A percentile compares a stretch with the other conserved stretches of the same genome.
These are phyloP conservation scores for Micrasema longulum DNA, from an alignment of 1,140 invertebrate species.

Conservation along the genomic window DNA sequence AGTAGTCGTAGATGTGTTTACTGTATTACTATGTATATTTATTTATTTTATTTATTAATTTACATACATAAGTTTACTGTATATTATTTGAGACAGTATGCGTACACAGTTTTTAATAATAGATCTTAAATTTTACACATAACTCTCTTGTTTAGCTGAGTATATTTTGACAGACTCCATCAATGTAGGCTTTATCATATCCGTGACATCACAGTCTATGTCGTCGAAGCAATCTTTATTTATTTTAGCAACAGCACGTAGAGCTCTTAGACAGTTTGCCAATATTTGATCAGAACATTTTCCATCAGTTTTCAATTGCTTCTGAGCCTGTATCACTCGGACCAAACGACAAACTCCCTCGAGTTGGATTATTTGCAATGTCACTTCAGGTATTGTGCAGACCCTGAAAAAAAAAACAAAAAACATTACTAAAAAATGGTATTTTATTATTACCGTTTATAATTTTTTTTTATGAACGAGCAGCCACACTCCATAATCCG, in stretches of 20 bases:
- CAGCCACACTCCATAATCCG: no score
- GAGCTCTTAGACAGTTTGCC: constrained; percentile 67
- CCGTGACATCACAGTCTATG: constrained; percentile 73
- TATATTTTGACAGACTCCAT: constrained; percentile 76
- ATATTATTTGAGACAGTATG: no score
- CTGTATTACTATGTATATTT: no score
- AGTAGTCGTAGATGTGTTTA: no score
- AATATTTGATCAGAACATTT: constrained; percentile 64
- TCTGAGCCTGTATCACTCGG: constrained; percentile 76
- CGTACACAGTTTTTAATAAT: no score
- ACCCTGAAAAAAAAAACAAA: constrained; percentile 70
- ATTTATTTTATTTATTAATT: no score
- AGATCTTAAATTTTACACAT: constrained; percentile 59
- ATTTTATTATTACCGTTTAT: no score
- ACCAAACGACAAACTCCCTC: constrained; percentile 83
- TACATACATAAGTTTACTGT: no score
- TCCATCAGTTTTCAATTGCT: constrained; percentile 60
- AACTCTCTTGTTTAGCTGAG: constrained; percentile 66
- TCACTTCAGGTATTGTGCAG: constrained; percentile 78
- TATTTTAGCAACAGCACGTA: constrained; percentile 68
- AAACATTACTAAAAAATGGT: no score
- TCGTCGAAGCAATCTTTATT: constrained; percentile 67
- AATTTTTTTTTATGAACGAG: no score
- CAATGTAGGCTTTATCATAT: constrained; percentile 79
- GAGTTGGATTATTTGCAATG: constrained; percentile 79